A percentile compares a stretch with the other conserved stretches of the same genome.
Evolutionary conservation across 2,888 invertebrate species (phyloP).

Genomic region (Caenorhabditis auriculariae): DNA sequence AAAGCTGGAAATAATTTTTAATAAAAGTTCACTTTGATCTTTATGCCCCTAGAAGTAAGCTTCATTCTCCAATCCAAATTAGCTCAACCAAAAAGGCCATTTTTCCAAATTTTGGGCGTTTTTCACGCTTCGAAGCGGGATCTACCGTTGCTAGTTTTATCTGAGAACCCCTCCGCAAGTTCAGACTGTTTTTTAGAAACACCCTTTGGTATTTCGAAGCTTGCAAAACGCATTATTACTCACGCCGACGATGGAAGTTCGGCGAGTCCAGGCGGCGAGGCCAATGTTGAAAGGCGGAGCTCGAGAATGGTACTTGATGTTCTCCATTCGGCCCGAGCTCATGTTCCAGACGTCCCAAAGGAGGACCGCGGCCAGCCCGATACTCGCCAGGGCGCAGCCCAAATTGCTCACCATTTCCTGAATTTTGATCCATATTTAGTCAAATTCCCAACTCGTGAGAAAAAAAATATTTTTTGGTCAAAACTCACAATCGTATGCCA

Average conservation of each 20-base stretch:
- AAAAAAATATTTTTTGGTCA: too few relatives aligned
- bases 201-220: slow-evolving; percentile 1
- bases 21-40: too few relatives aligned
- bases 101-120: too few relatives aligned
- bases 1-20: too few relatives aligned
- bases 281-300: slow-evolving; percentile 24
- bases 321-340: slow-evolving; percentile 6
- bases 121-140: too few relatives aligned
- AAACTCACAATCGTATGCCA: too few relatives aligned
- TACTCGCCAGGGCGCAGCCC: background rate
- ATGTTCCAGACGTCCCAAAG: slow-evolving; percentile 22
- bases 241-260: slow-evolving; percentile 30
- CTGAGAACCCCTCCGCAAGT: background rate
- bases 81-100: too few relatives aligned
- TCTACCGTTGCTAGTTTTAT: too few relatives aligned
- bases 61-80: too few relatives aligned
- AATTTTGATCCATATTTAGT: background rate
- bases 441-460: too few relatives aligned
- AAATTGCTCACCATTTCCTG: slow-evolving; percentile 11
- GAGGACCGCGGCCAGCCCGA: slow-evolving; percentile 4
- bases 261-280: slow-evolving; percentile 30
- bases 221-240: slow-evolving; percentile 1
- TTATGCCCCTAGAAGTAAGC: too few relatives aligned
- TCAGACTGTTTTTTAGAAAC: background rate
- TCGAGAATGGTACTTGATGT: slow-evolving; percentile 13